Base-by-base conservation (phyloP, 2,888 invertebrate genomes). In the Dryomyza anilis region DNA sequence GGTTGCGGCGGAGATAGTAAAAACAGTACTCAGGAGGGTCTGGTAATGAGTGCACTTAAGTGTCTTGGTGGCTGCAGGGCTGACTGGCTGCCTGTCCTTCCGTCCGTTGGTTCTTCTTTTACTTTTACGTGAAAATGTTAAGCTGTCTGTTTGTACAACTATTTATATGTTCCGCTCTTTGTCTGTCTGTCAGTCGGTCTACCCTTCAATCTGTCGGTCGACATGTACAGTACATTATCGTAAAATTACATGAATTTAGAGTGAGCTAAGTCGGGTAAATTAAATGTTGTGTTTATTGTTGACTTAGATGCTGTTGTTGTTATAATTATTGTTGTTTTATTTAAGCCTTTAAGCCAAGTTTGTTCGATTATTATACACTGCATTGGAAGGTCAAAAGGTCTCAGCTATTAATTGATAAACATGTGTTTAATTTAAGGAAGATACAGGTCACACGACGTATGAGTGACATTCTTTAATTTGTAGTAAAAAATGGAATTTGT, bases 181-280 rank as follows among this genome's bases (percentile, higher is more conserved):
- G n/a, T n/a, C n/a, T n/a, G n/a, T n/a, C n/a, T n/a, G n/a, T n/a
- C n/a, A n/a, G n/a, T n/a, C n/a, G n/a, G n/a, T n/a, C n/a, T n/a
- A n/a, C n/a, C n/a, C n/a, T n/a, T n/a, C n/a, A n/a, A n/a, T n/a
- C n/a, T n/a, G n/a, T n/a, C n/a, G n/a, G n/a, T n/a, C n/a, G 39
- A 3, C 12, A 39, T n/a, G 39, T 39, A n/a, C n/a, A 12, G 39
- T 12, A 8, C 30, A 33, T 55, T 55, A 55, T 33, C 50, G 29
- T 52, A 52, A 52, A 52, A 52, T 52, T 52, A 52, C 50, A 52
- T 52, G 27, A 52, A 52, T 52, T 52, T 52, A 52, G 25, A n/a
- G 23, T 27, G 50, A 52, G 50, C 27, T 52, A n/a, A 52, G 50
- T 27, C 27, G 50, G 5, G 25, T 21, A 52, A 52, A 33, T 30